A percentile compares a stretch with the other conserved stretches of the same genome.
Evolutionary conservation across 2,888 invertebrate species (phyloP).

Genomic region (Halictus quadricinctus): DNA sequence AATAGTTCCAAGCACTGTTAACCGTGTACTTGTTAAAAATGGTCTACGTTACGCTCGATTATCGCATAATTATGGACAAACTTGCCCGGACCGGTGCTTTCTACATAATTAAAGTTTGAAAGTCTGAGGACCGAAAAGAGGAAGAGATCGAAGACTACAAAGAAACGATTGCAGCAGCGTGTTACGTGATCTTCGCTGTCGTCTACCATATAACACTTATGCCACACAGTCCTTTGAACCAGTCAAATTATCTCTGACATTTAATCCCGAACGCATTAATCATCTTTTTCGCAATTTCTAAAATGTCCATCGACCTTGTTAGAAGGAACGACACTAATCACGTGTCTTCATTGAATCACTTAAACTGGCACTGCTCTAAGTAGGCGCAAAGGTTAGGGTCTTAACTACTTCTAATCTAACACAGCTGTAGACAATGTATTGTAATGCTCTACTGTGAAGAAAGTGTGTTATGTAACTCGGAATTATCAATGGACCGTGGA

Average conservation of each 20-base stretch:
- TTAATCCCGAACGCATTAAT: not conserved
- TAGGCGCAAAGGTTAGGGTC: not conserved
- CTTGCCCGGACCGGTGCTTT: not conserved
- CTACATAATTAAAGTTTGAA: conserved; percentile 14
- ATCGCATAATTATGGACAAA: not conserved
- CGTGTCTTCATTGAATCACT: not conserved
- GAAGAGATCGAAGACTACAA: not conserved
- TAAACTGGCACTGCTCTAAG: not conserved
- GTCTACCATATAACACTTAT: not conserved
- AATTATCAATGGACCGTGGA: not conserved
- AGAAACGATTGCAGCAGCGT: conserved; percentile 17
- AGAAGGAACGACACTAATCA: not conserved
- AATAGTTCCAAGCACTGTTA: too few species aligned
- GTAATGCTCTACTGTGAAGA: not conserved
- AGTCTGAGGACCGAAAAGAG: not conserved
- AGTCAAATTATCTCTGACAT: not conserved
- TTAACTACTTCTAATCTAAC: not conserved
- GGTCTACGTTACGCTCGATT: not conserved
- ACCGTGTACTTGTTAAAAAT: too few species aligned
- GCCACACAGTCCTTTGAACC: not conserved
- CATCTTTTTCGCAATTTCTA: not conserved
- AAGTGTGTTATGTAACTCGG: not conserved
- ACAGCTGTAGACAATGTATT: not conserved
- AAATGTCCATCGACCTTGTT: not conserved
- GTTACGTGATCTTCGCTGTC: conserved; percentile 19